Evolutionary conservation across 2,888 invertebrate genomes (phyloP).

Genomic region (Drosophila paranaensis): DNA sequence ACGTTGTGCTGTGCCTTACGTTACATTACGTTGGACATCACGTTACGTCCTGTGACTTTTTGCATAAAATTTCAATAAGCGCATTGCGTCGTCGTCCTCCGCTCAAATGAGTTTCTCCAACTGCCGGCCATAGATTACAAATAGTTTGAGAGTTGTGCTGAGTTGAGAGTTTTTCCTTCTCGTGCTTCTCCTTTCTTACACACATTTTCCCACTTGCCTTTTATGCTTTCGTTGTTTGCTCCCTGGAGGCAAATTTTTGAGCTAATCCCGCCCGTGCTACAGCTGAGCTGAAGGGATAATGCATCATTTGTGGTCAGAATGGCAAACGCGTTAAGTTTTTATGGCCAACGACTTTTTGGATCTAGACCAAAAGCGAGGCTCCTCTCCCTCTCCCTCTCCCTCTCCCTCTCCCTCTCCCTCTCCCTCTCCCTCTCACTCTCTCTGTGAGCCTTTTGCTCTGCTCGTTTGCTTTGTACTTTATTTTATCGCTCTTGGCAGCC

Average conservation of each 20-base stretch:
- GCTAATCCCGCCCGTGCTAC: conserved; percentile 61
- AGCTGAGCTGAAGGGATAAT: conserved; percentile 60
- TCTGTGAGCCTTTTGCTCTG: conserved; percentile 35
- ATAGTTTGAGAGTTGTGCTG: conserved; percentile 45
- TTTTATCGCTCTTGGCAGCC: conserved; percentile 78
- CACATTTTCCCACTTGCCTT: not conserved
- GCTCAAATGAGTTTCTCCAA: conserved; percentile 63
- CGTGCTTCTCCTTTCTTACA: not conserved
- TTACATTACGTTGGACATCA: conserved; percentile 33
- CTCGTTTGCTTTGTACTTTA: conserved; percentile 76
- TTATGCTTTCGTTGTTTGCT: conserved; percentile 11
- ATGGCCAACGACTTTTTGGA: conserved; percentile 78
- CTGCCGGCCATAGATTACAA: conserved; percentile 53
- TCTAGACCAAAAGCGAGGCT: conserved; percentile 69
- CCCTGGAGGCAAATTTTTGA: conserved; percentile 68
- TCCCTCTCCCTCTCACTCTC: too few species aligned
- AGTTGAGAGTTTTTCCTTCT: conserved; percentile 4
- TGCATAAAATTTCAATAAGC: conserved; percentile 78
- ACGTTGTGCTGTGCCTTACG: conserved; percentile 33
- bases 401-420: not conserved
- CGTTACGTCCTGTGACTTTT: conserved; percentile 42
- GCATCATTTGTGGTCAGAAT: conserved; percentile 80
- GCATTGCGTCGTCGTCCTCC: conserved; percentile 14
- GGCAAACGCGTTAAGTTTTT: conserved; percentile 80
- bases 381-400: not conserved